Evolutionary conservation across 2,888 invertebrate genomes (phyloP), one percentile per base, ranked within the genome.

Genomic region (Kuschelorhynchus macadamiae): DNA sequence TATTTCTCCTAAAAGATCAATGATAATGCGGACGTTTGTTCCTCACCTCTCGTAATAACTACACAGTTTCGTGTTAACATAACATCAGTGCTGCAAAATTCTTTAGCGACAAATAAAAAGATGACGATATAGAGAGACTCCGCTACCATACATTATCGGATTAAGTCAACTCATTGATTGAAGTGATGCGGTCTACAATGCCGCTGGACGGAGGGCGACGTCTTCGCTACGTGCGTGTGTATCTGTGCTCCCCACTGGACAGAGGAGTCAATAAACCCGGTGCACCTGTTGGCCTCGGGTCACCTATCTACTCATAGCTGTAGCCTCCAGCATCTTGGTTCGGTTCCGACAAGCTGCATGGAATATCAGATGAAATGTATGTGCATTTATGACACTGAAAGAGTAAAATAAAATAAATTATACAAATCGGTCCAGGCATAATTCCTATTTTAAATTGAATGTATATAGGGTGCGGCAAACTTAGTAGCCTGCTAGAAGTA

Each of bases 271-370:
- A 83, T 83, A 83, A 83, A 83, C 83, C 82, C 83, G 79, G 74
- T 83, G 83, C 83, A 83, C 83, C 83, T 83, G 83, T 81, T 81
- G 82, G 81, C 82, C 83, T 81, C 80, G 80, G 83, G 83, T 83
- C 83, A 83, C 79, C 79, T 73, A 73, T 67, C 69, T 71, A 75
- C 75, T 70, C 72, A 72, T 72, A 72, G 73, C 74, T 72, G 59
- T 72, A 71, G 76, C 76, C 74, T 72, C 64, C 66, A 71, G 75
- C 74, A 65, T 65, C 67, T 71, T 36, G 42, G 3, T 30, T 18
- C 52, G 62, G 62, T 41, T 50, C 8, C 1, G 41, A 52, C 53
- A 47, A 42, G 41, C 12, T 69, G 60, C 65, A 71, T 44, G 52
- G 49, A 69, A n/a, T n/a, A n/a, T n/a, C n/a, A n/a, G n/a, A n/a